These are phyloP conservation scores for Zophobas morio DNA, from an alignment of 1,140 invertebrate species.

Conservation along the genomic window DNA sequence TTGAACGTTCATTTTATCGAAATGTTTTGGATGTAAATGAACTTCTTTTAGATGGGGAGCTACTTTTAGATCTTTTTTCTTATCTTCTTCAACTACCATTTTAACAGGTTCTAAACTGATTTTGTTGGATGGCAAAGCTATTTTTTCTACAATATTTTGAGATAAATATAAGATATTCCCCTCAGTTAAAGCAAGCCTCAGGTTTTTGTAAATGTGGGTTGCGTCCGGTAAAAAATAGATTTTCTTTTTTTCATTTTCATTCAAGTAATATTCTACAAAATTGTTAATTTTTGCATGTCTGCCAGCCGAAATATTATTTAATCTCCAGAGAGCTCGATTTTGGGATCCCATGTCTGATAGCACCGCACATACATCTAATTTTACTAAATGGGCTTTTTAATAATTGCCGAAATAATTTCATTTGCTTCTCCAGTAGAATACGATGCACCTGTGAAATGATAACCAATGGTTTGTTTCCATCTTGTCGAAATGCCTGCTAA, in stretches of 20 bases:
- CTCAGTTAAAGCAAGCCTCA: neutral
- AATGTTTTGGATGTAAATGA: constrained; percentile 20
- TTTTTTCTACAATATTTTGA: constrained; percentile 19
- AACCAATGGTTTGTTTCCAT: constrained; percentile 26
- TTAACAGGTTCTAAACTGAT: constrained; percentile 1
- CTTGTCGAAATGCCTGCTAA: constrained; percentile 15
- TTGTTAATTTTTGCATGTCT: constrained; percentile 12
- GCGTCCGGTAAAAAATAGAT: constrained; percentile 40
- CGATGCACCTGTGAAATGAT: constrained; percentile 5
- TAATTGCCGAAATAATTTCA: constrained; percentile 3
- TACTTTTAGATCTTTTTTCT: constrained; percentile 1
- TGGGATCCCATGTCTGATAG: constrained; percentile 34
- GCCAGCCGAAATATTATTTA: neutral
- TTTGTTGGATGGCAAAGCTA: constrained; percentile 20
- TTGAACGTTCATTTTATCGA: constrained; percentile 36
- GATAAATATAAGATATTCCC: neutral
- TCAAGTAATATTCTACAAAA: neutral
- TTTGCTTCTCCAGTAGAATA: neutral
- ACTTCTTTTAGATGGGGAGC: constrained; percentile 25
- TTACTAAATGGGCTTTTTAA: neutral
- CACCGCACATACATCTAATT: constrained; percentile 9
- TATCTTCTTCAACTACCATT: constrained; percentile 13
- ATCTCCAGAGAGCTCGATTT: constrained; percentile 3
- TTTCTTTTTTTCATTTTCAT: constrained; percentile 16
- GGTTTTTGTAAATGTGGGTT: constrained; percentile 47